These are phyloP conservation scores for Pagrus major DNA, from an alignment of 2,113 vertebrate species.

Conservation along the genomic window DNA sequence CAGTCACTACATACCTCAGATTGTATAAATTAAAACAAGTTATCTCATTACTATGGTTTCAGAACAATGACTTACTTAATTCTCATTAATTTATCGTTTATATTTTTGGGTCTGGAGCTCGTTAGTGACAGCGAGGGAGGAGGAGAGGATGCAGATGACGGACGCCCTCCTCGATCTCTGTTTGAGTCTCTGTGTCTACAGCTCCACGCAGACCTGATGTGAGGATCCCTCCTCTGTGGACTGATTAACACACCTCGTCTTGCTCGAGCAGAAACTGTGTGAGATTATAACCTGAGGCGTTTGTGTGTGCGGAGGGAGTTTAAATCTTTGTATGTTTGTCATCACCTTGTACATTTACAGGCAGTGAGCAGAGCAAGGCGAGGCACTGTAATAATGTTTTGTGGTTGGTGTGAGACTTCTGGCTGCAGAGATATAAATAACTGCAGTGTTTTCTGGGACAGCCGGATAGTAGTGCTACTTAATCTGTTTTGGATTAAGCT, in stretches of 20 bases:
- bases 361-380: neutral
- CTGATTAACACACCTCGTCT: neutral
- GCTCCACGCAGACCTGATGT: neutral
- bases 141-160: too few relatives aligned
- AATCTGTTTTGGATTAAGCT: slow-evolving; percentile 47
- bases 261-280: neutral
- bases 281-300: neutral
- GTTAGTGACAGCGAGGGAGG: too few relatives aligned
- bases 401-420: neutral
- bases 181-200: neutral
- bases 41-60: too few relatives aligned
- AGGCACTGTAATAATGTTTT: neutral
- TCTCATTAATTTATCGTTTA: too few relatives aligned
- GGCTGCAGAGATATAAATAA: slow-evolving; percentile 53
- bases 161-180: too few relatives aligned
- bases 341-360: neutral
- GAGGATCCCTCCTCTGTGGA: neutral
- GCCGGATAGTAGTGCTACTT: slow-evolving; percentile 15
- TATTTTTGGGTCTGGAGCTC: too few relatives aligned
- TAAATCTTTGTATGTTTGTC: neutral
- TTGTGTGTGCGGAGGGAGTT: neutral
- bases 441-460: slow-evolving; percentile 29
- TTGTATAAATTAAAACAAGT: too few relatives aligned
- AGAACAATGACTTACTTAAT: too few relatives aligned
- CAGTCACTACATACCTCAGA: too few relatives aligned